A percentile compares a stretch with the other conserved stretches of the same genome.
phyloP scores from a whole-genome alignment of 2,113 vertebrate genomes.

The Ophthalmotilapia sp. region DNA sequence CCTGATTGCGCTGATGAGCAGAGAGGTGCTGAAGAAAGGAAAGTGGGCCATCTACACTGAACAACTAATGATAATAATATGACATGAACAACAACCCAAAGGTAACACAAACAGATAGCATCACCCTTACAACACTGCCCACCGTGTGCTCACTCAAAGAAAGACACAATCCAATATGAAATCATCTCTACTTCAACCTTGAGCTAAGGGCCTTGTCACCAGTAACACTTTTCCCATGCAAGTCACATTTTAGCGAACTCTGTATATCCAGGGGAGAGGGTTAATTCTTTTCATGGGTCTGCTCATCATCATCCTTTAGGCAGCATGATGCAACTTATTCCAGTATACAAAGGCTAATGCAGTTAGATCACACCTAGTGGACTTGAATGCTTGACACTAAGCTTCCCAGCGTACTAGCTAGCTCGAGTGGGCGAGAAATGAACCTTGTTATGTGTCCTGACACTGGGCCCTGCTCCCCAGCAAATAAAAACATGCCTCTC shows the following conservation, averaged over 20 bases:
- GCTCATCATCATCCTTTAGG: background rate
- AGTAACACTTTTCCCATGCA: background rate
- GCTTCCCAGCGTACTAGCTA: constrained; percentile 27
- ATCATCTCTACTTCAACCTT: constrained; percentile 1
- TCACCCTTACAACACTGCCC: background rate
- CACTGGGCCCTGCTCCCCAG: constrained; percentile 63
- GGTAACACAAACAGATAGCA: background rate
- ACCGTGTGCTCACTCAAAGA: background rate
- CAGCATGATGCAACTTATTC: constrained; percentile 22
- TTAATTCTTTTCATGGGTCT: constrained; percentile 4
- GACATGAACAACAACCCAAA: constrained; percentile 12
- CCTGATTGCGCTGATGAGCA: constrained; percentile 59
- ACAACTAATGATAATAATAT: constrained; percentile 30
- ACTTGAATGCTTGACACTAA: constrained; percentile 46
- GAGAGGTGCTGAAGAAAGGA: constrained; percentile 32
- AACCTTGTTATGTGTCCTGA: constrained; percentile 72
- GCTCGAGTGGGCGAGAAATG: constrained; percentile 67
- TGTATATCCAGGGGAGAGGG: background rate
- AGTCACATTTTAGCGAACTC: constrained; percentile 9
- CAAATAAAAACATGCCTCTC: constrained; percentile 79
- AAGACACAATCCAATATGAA: constrained; percentile 2
- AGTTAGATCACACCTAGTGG: constrained; percentile 46
- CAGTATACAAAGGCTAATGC: constrained; percentile 42
- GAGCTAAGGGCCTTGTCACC: background rate
- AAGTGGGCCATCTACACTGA: constrained; percentile 38